Evolutionary conservation across 2,797 vertebrate genomes (phyloP).

Genomic region (Poeciliopsis gracilis): DNA sequence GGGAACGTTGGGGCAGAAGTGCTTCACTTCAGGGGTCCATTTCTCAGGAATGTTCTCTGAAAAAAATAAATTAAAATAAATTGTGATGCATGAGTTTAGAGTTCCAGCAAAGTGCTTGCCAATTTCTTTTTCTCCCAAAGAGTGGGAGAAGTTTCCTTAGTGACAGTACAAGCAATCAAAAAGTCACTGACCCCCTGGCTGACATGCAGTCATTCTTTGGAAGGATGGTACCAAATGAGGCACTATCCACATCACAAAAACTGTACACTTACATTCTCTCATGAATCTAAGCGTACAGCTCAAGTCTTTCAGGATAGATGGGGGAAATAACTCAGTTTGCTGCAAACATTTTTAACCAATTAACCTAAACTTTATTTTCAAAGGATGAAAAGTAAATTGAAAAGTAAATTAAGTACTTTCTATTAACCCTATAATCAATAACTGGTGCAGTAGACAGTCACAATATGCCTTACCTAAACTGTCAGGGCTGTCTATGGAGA

Average conservation of each 20-base stretch:
- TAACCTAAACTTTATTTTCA: neutral
- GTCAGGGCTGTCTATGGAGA: slow-evolving; percentile 96
- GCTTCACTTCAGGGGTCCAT: slow-evolving; percentile 98
- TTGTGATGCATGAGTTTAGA: slow-evolving; percentile 29
- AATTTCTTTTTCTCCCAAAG: slow-evolving; percentile 25
- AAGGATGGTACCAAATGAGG: slow-evolving; percentile 20
- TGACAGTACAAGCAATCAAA: slow-evolving; percentile 35
- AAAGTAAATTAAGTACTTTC: neutral
- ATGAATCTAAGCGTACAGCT: no score
- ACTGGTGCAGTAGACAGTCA: neutral
- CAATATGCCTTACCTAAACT: slow-evolving; percentile 88
- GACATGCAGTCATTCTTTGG: slow-evolving; percentile 24
- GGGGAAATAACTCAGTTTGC: neutral
- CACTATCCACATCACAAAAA: slow-evolving; percentile 5
- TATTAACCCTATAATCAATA: neutral
- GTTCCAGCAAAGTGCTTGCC: neutral
- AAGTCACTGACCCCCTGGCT: slow-evolving; percentile 29
- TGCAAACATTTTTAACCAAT: neutral
- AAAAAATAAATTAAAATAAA: neutral
- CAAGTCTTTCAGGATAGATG: no score
- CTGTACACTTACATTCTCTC: neutral
- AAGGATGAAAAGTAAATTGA: neutral
- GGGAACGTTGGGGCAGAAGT: slow-evolving; percentile 98
- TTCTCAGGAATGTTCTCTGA: slow-evolving; percentile 99
- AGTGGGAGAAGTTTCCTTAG: slow-evolving; percentile 30